A percentile compares a stretch with the other conserved stretches of the same genome.
Conservation (phyloP, 2,888 invertebrate genomes). For the Phytoseiulus persimilis region DNA sequence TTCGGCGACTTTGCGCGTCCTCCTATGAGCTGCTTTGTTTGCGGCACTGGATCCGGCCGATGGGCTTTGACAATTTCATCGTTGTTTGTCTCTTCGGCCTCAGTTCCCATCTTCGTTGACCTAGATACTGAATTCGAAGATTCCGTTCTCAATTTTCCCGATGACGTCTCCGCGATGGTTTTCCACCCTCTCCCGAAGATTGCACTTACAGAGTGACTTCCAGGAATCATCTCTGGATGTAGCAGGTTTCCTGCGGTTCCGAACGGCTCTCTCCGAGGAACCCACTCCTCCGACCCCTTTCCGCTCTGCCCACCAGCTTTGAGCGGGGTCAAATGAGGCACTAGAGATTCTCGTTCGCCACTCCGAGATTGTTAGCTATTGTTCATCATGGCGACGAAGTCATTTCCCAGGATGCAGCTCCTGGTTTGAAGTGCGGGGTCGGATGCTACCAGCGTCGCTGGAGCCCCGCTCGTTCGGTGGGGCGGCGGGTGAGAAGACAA, state of each 20-base stretch:
- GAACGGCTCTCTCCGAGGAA: too few species aligned
- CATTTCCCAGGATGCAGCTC: not conserved
- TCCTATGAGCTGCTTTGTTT: not conserved
- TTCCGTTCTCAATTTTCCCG: too few species aligned
- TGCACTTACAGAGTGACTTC: too few species aligned
- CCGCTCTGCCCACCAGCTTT: not conserved
- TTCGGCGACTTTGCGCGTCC: not conserved
- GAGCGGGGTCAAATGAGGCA: not conserved
- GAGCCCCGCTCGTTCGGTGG: not conserved
- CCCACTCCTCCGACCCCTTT: too few species aligned
- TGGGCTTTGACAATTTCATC: not conserved
- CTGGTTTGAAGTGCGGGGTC: not conserved
- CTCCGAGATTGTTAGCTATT: not conserved
- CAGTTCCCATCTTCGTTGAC: too few species aligned
- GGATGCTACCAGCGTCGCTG: not conserved
- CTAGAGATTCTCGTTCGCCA: too few species aligned
- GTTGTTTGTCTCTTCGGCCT: not conserved
- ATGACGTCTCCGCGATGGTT: too few species aligned
- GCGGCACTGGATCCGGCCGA: not conserved
- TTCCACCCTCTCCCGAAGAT: too few species aligned
- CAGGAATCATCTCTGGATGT: too few species aligned
- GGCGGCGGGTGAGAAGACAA: not conserved
- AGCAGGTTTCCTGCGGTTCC: too few species aligned
- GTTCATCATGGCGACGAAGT: not conserved
- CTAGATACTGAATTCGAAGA: too few species aligned